phyloP scores from a whole-genome alignment of 2,797 vertebrate genomes.

The Pantherophis vulpinus region DNA sequence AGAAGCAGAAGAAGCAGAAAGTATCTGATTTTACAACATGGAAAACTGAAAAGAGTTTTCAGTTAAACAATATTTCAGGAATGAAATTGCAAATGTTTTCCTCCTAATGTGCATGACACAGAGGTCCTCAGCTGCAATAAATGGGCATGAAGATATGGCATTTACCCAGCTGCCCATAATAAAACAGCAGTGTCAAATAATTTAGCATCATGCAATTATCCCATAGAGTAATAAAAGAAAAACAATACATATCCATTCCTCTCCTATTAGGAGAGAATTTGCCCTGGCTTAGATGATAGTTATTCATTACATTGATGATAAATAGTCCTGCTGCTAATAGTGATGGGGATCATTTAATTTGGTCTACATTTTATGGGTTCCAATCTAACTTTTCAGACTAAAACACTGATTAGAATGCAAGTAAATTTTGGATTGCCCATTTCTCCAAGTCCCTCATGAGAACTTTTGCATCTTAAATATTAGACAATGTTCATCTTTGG shows the following conservation, averaged over 20 bases:
- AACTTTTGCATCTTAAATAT: background rate
- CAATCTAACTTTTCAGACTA: background rate
- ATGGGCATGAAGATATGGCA: slow-evolving; percentile 25
- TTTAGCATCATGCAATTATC: slow-evolving; percentile 5
- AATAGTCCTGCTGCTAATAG: background rate
- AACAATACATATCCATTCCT: background rate
- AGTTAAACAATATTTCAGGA: slow-evolving; percentile 5
- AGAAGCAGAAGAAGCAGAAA: background rate
- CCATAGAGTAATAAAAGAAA: background rate
- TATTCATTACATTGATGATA: background rate
- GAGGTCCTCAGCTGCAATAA: slow-evolving; percentile 27
- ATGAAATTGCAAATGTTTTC: background rate
- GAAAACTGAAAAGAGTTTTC: background rate
- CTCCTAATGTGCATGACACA: slow-evolving; percentile 3
- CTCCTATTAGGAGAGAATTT: background rate
- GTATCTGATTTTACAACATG: background rate
- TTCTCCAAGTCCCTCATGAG: background rate
- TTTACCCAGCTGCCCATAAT: slow-evolving; percentile 28
- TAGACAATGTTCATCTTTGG: background rate
- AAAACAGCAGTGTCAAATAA: slow-evolving; percentile 36
- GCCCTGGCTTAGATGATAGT: background rate
- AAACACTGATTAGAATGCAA: background rate
- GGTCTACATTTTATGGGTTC: background rate
- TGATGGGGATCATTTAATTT: background rate
- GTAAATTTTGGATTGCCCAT: background rate